Evolutionary conservation across 2,113 vertebrate genomes (phyloP), one percentile per base, ranked within the genome.

Genomic region (Stictonetta naevosa): DNA sequence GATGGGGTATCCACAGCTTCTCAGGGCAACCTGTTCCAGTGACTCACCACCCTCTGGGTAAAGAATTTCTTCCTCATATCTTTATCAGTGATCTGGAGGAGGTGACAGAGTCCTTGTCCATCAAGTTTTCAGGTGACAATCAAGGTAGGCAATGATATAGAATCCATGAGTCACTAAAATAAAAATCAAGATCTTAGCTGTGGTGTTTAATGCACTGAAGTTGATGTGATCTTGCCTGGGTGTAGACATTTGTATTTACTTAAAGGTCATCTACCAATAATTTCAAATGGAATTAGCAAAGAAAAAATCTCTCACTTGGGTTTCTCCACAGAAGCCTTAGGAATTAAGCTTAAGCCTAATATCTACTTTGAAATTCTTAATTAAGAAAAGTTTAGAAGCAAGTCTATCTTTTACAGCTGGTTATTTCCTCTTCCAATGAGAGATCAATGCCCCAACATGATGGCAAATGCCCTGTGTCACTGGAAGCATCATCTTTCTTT

Each of bases 321-420:
- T 50, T 36, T 94, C 38, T 91, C 83, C 62, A 73, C 28, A 82
- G 50, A 79, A 87, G 73, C 3, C 59, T 85, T 72, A 56, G 48
- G 20, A 91, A 78, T 13, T 28, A 72, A 60, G 20, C 38, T 74
- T 67, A 83, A 78, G 19, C 3, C 11, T 68, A 48, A 68, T 87
- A n/a, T 72, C 60, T 68, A 44, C 33, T 85, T 87, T 48, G 33
- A 89, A 92, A 89, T 85, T 31, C n/a, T 82, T 89, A 89, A 91
- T 92, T 88, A 8, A 66, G 7, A 8, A 82, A 79, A 69, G 66
- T 48, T 52, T 52, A 13, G 23, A 44, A 22, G 23, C 5, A 79
- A 55, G 11, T 4, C 20, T 62, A 6, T 64, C 56, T 53, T 79
- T 60, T 25, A 11, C 55, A 52, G 44, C 34, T 79, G 38, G 40